Percentiles rank a stretch among this genome's conserved stretches.
These are phyloP conservation scores for Raja brachyura DNA, from an alignment of 2,113 vertebrate genomes.

Conservation along the genomic window DNA sequence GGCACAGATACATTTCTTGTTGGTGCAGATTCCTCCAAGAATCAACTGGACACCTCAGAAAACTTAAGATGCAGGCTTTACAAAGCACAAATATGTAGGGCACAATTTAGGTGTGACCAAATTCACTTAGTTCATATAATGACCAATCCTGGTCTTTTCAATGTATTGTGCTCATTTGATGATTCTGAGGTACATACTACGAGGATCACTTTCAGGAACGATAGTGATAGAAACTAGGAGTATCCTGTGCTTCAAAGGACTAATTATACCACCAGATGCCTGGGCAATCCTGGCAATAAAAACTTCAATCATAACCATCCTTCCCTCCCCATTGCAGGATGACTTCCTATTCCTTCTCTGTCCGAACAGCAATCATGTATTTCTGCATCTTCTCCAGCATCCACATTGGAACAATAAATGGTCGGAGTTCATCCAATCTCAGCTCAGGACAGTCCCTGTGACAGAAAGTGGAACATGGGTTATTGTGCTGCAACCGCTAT, in stretches of 20 bases:
- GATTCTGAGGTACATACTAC: neutral
- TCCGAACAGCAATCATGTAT: conserved; percentile 80
- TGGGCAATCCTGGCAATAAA: neutral
- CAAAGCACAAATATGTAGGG: neutral
- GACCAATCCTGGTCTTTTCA: neutral
- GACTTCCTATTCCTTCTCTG: conserved; percentile 57
- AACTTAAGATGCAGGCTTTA: neutral
- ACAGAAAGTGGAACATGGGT: neutral
- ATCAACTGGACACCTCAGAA: neutral
- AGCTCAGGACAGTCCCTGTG: conserved; percentile 76
- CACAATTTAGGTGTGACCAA: neutral
- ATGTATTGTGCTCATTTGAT: neutral
- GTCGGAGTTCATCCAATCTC: conserved; percentile 82
- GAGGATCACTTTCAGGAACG: neutral
- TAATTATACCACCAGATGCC: neutral
- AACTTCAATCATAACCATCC: neutral
- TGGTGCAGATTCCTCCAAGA: neutral
- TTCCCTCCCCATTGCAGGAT: neutral
- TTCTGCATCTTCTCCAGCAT: conserved; percentile 91
- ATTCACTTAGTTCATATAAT: neutral
- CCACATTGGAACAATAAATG: conserved; percentile 77
- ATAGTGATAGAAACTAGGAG: neutral
- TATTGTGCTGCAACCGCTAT: neutral
- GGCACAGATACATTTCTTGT: neutral
- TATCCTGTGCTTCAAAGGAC: neutral